Base-by-base conservation (phyloP, 2,113 vertebrate genomes). In the Carassius gibelio region DNA sequence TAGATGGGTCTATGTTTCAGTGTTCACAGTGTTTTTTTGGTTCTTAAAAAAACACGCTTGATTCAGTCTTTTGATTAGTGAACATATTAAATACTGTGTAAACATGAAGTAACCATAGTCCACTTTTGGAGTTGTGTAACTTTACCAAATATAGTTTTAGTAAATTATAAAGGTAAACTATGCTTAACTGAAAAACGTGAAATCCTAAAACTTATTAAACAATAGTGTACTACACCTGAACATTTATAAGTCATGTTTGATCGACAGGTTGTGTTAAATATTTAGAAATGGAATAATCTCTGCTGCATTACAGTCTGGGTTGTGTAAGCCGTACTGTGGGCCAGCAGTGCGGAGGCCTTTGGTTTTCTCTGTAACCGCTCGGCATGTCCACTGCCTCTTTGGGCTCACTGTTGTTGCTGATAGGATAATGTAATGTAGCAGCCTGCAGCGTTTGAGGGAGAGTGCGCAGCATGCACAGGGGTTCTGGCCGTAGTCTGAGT, bases 371-470 rank as follows among this genome's bases (percentile, higher is more conserved):
- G 3, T 50, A 30, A 77, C 36, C 42, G 19, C 34, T 50, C n/a
- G 8, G 23, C 38, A 26, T 81, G 78, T 81, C 61, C 38, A 66
- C 38, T 66, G 15, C 36, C 61, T 66, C n/a, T 81, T 66, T 62
- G 57, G 19, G 57, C 17, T 52, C 45, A 34, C 57, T 21, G 45
- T 50, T 75, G 72, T 50, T 62, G 36, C 34, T 80, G 77, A 66
- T 81, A 81, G 78, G 59, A 9, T 81, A 81, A 66, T 81, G 36
- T 81, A 81, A 81, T 66, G 61, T 81, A 66, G 78, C 38, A 81
- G 78, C 38, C 59, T 48, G 38, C 78, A 69, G 80, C 80, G 9
- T 66, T 82, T 5, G 62, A 48, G 80, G 26, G 61, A 82, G 80
- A 82, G 78, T 50, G 1, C n/a, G 26, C n/a, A 17, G 69, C 17